These are phyloP conservation scores for Vesta saturnalis DNA, from an alignment of 2,888 invertebrate species.

Conservation along the genomic window DNA sequence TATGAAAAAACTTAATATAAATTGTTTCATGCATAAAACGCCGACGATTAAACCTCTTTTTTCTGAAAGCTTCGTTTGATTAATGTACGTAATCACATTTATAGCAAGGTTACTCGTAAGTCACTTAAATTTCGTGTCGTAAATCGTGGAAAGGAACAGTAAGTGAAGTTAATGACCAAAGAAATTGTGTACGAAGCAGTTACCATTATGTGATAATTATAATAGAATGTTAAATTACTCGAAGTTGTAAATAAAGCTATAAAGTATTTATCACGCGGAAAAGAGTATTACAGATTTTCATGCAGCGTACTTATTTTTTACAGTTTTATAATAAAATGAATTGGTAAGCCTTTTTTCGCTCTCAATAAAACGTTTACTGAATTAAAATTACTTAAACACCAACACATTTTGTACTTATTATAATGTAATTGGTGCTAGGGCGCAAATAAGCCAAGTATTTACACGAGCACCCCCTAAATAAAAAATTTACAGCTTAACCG, in stretches of 20 bases:
- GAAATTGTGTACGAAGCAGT: constrained; percentile 14
- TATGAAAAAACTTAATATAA: constrained; percentile 6
- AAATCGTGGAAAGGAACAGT: constrained; percentile 10
- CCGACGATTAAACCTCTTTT: constrained; percentile 4
- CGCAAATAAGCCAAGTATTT: too few relatives aligned
- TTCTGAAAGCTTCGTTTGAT: neutral
- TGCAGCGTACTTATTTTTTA: neutral
- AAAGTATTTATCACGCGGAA: constrained; percentile 13
- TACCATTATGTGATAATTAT: constrained; percentile 9
- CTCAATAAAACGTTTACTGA: too few relatives aligned
- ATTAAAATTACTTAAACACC: too few relatives aligned
- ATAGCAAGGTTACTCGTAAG: constrained; percentile 5
- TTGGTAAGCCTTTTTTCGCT: too few relatives aligned
- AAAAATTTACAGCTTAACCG: too few relatives aligned
- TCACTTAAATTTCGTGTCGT: constrained; percentile 10
- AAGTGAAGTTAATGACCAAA: constrained; percentile 14
- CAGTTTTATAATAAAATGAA: neutral
- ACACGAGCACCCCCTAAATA: too few relatives aligned
- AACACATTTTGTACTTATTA: too few relatives aligned
- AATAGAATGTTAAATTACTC: constrained; percentile 11
- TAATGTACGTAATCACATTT: constrained; percentile 13
- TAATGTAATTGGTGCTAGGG: too few relatives aligned
- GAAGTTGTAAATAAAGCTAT: constrained; percentile 11
- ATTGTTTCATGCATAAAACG: neutral
- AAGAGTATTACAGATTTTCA: constrained; percentile 3